Evolutionary conservation across 2,888 invertebrate genomes (phyloP).

Genomic region (Pyralis farinalis): DNA sequence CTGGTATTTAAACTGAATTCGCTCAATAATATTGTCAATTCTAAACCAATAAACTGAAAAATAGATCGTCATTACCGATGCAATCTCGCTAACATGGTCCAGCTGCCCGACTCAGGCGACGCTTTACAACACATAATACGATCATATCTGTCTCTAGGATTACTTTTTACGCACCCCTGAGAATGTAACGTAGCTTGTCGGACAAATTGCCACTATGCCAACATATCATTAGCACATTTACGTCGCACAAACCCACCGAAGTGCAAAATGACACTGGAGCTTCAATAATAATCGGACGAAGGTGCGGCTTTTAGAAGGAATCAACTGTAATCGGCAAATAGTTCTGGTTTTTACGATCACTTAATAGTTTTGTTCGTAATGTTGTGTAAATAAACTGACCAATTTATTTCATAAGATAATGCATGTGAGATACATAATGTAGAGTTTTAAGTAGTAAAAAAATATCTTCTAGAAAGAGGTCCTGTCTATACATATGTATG

Average conservation of each 20-base stretch:
- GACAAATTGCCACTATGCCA: slow-evolving; percentile 27
- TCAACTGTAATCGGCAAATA: slow-evolving; percentile 19
- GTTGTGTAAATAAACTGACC: not conserved
- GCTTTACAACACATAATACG: slow-evolving; percentile 25
- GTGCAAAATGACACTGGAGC: not conserved
- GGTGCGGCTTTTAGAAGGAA: slow-evolving; percentile 5
- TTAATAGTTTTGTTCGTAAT: not conserved
- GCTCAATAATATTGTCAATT: not conserved
- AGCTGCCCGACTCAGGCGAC: not conserved
- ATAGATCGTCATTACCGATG: not conserved
- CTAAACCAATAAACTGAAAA: slow-evolving; percentile 1
- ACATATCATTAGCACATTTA: slow-evolving; percentile 29
- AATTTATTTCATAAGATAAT: not conserved
- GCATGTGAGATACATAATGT: not conserved
- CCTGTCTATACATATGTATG: too few species aligned
- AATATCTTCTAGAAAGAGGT: too few species aligned
- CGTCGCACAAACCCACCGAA: slow-evolving; percentile 6
- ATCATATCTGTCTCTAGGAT: slow-evolving; percentile 37
- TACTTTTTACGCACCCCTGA: slow-evolving; percentile 43
- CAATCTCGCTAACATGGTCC: slow-evolving; percentile 1
- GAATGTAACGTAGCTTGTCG: slow-evolving; percentile 21
- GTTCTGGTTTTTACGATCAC: slow-evolving; percentile 10
- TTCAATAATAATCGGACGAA: not conserved
- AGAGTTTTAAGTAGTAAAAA: too few species aligned
- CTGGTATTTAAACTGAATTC: not conserved